A percentile compares a stretch with the other conserved stretches of the same genome.
Conservation (phyloP, 1,140 invertebrate species). For the Aphelenchoides fujianensis region DNA sequence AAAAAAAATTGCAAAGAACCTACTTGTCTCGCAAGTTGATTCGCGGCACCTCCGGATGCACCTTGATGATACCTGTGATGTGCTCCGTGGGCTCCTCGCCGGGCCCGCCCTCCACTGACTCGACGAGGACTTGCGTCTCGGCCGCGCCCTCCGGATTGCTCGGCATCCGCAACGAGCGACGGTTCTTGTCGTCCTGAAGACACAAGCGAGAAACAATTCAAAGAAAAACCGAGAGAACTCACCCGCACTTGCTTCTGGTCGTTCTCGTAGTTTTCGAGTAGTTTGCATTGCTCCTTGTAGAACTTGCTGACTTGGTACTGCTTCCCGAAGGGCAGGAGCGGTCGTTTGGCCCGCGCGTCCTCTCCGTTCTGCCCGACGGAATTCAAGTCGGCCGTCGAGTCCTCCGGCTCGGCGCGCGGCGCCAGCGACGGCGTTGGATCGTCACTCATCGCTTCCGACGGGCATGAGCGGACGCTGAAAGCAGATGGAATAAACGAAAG, state of each 20-base stretch:
- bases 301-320: constrained; percentile 40
- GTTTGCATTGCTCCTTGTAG: constrained; percentile 39
- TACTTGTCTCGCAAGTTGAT: not conserved
- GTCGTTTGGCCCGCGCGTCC: not conserved
- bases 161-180: constrained; percentile 7
- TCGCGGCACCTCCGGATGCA: not conserved
- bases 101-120: not conserved
- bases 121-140: not conserved
- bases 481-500: no score
- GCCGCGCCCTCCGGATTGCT: not conserved
- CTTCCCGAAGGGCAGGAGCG: constrained; percentile 23
- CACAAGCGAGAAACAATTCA: not conserved
- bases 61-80: not conserved
- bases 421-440: not conserved
- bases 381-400: not conserved
- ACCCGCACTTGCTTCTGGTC: constrained; percentile 41
- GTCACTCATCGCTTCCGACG: not conserved
- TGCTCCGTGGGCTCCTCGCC: not conserved
- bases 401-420: not conserved
- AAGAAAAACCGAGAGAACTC: constrained; percentile 11
- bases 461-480: not conserved
- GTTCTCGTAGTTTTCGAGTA: constrained; percentile 46
- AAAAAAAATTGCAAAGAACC: not conserved
- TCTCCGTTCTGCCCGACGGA: not conserved
- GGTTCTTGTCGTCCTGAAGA: constrained; percentile 3